Evolutionary conservation across 1,140 invertebrate genomes (phyloP).

Genomic region (Dryas iulia): DNA sequence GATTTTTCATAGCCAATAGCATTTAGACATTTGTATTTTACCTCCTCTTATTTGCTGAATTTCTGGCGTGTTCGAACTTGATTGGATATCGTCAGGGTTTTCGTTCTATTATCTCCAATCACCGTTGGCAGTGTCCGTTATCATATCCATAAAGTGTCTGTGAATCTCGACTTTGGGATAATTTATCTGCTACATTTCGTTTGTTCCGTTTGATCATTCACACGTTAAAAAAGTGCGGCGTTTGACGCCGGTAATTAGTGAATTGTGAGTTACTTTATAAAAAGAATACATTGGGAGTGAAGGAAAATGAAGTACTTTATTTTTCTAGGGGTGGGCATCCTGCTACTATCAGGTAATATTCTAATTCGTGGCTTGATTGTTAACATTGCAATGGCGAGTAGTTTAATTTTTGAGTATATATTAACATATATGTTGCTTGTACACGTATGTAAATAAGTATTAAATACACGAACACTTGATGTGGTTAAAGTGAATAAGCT

Average conservation of each 20-base stretch:
- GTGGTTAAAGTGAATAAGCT: too few relatives aligned
- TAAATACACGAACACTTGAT: too few relatives aligned
- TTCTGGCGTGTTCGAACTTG: constrained; percentile 37
- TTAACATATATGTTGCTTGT: background rate
- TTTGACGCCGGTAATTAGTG: constrained; percentile 18
- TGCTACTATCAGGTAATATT: constrained; percentile 56
- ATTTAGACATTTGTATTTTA: constrained; percentile 50
- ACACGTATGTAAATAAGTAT: background rate
- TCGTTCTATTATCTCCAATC: constrained; percentile 8
- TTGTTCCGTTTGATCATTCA: background rate
- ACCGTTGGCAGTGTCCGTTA: background rate
- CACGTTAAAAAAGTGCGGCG: background rate
- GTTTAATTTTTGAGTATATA: background rate
- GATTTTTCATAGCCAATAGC: constrained; percentile 37
- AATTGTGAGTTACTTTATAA: constrained; percentile 1
- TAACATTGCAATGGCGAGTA: background rate
- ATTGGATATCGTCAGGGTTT: constrained; percentile 28
- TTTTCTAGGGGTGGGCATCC: constrained; percentile 47
- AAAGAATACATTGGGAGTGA: constrained; percentile 12
- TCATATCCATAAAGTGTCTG: constrained; percentile 7
- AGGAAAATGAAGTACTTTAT: constrained; percentile 56
- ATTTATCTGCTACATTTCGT: constrained; percentile 5
- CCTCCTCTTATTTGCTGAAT: constrained; percentile 41
- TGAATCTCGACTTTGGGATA: constrained; percentile 4
- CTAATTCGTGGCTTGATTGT: background rate